Percentiles rank a stretch among this genome's conserved stretches.
Evolutionary conservation across 23 tunicate species (phyloP).

Genomic region (Ascidia mentula): DNA sequence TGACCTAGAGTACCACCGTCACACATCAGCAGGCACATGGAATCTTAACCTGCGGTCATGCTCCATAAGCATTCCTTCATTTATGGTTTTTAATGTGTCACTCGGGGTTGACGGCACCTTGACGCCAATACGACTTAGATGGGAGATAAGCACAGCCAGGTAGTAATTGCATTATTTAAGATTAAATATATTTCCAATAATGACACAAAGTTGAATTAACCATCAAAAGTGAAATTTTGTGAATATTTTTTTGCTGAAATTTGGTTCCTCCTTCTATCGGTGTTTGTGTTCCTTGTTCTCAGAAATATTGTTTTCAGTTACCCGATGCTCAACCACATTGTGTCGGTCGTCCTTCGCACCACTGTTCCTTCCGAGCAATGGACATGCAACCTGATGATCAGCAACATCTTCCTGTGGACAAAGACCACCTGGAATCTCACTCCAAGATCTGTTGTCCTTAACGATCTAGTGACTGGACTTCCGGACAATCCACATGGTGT

Average conservation of each 20-base stretch:
- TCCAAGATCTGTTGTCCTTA: not conserved
- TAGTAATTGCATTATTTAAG: not conserved
- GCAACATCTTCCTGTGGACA: constrained; percentile 26
- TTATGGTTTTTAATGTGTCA: constrained; percentile 8
- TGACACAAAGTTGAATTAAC: no score
- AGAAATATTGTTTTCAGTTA: constrained; percentile 2
- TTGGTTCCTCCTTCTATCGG: no score
- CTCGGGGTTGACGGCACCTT: constrained; percentile 3
- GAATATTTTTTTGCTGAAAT: no score
- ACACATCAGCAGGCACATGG: not conserved
- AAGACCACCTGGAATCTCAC: constrained; percentile 4
- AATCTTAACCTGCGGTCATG: not conserved
- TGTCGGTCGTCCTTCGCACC: not conserved
- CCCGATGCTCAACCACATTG: constrained; percentile 22
- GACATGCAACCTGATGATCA: not conserved
- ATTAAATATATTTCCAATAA: no score
- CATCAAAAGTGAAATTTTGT: no score
- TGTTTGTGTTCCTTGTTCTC: no score
- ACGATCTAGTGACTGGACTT: not conserved
- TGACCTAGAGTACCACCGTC: constrained; percentile 4
- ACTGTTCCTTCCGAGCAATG: not conserved
- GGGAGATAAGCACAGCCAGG: constrained; percentile 8
- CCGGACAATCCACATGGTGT: constrained; percentile 12
- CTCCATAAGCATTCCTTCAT: not conserved
- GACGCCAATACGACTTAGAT: not conserved